Evolutionary conservation across 2,797 vertebrate genomes (phyloP).

Genomic region (Melanotaenia boesemani): DNA sequence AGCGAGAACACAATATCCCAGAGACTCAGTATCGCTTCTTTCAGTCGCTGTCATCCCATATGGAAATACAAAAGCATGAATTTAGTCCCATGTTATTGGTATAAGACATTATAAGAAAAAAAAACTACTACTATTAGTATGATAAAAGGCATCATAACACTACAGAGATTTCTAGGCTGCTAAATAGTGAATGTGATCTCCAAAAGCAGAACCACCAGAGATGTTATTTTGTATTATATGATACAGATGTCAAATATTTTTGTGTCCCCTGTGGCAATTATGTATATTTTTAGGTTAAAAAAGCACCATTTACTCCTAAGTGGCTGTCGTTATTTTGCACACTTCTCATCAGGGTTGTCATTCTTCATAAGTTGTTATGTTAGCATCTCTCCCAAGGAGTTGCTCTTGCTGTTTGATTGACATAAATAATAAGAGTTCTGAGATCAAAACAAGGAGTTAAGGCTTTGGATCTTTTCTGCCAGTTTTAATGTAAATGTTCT

Average conservation of each 20-base stretch:
- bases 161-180: conserved; percentile 25
- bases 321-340: conserved; percentile 26
- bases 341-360: conserved; percentile 45
- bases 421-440: conserved; percentile 29
- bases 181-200: conserved; percentile 33
- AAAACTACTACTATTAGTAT: conserved; percentile 14
- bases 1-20: conserved; percentile 49
- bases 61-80: conserved; percentile 44
- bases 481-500: conserved; percentile 50
- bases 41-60: conserved; percentile 27
- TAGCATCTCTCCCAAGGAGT: conserved; percentile 34
- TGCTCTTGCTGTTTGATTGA: conserved; percentile 57
- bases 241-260: conserved; percentile 46
- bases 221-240: conserved; percentile 19
- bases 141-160: conserved; percentile 25
- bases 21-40: conserved; percentile 51
- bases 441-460: conserved; percentile 15
- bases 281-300: conserved; percentile 59
- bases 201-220: conserved; percentile 24
- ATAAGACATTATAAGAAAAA: background rate
- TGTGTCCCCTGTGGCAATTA: conserved; percentile 33
- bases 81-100: conserved; percentile 30
- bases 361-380: conserved; percentile 55
- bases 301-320: conserved; percentile 18
- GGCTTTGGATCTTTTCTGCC: conserved; percentile 46